These are phyloP conservation scores for Hippolais icterina DNA, from an alignment of 2,113 vertebrate species.

Conservation along the genomic window DNA sequence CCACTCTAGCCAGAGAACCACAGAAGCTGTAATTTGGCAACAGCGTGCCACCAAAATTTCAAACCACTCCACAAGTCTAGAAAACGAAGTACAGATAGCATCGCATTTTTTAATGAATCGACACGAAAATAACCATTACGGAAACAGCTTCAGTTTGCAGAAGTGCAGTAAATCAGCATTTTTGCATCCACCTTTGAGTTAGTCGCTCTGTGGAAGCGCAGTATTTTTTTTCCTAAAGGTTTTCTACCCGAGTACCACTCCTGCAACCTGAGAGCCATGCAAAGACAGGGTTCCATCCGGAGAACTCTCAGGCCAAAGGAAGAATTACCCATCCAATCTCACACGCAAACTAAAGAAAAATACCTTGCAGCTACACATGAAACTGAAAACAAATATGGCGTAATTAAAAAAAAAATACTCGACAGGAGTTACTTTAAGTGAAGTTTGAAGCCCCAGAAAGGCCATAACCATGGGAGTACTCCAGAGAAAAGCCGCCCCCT, in stretches of 20 bases:
- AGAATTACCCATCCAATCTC: fast-evolving
- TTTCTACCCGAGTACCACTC: fast-evolving
- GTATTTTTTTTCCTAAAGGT: fast-evolving
- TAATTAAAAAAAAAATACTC: fast-evolving
- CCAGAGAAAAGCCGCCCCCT: fast-evolving
- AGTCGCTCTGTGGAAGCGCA: fast-evolving
- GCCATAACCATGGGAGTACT: fast-evolving
- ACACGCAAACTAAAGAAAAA: neutral
- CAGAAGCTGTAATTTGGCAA: neutral
- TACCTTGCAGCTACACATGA: fast-evolving
- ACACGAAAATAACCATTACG: fast-evolving
- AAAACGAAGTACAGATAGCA: fast-evolving
- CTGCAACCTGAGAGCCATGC: fast-evolving
- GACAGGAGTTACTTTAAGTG: fast-evolving
- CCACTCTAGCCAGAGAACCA: neutral
- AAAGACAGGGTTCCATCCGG: fast-evolving
- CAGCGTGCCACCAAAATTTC: neutral
- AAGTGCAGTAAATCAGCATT: neutral
- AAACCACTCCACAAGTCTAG: fast-evolving
- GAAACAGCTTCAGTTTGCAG: too few species aligned
- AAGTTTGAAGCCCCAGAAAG: fast-evolving
- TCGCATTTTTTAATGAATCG: fast-evolving
- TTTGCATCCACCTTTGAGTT: neutral
- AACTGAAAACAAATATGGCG: fast-evolving
- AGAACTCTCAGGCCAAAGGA: fast-evolving